Percentiles rank a stretch among this genome's conserved stretches.
Conservation (phyloP, 2,888 invertebrate genomes). For the Hybos culiciformis region DNA sequence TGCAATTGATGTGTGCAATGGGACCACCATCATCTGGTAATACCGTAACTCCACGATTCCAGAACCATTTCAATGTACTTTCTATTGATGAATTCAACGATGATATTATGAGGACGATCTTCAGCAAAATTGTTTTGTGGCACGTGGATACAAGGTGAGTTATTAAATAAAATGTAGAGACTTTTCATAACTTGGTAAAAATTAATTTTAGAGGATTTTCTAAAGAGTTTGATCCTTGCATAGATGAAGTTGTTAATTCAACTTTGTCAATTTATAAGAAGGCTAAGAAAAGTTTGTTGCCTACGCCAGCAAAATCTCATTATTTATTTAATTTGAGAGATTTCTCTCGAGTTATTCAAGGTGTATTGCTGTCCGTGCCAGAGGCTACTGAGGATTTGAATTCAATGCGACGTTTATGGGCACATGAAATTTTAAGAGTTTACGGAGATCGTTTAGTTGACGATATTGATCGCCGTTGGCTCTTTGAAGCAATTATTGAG, state of each 20-base stretch:
- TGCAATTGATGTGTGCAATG: constrained; percentile 82
- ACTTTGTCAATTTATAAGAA: constrained; percentile 79
- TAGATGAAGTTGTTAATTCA: constrained; percentile 73
- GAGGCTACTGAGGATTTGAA: constrained; percentile 76
- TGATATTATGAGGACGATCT: constrained; percentile 67
- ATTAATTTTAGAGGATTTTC: constrained; percentile 64
- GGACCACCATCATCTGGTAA: constrained; percentile 68
- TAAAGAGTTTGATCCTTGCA: constrained; percentile 86
- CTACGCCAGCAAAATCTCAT: constrained; percentile 87
- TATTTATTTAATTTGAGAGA: constrained; percentile 91
- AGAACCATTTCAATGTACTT: constrained; percentile 72
- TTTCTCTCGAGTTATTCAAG: constrained; percentile 85
- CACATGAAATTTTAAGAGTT: constrained; percentile 84
- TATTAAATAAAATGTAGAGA: not conserved
- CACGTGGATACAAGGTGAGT: constrained; percentile 80
- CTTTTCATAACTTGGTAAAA: not conserved
- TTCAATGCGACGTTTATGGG: constrained; percentile 85
- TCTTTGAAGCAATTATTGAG: constrained; percentile 53
- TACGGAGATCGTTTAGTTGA: constrained; percentile 87
- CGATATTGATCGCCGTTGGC: constrained; percentile 67
- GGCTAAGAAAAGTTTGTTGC: constrained; percentile 67
- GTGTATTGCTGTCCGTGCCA: constrained; percentile 80
- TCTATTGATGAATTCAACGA: constrained; percentile 85
- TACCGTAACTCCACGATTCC: constrained; percentile 69
- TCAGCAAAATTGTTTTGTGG: constrained; percentile 84